Evolutionary conservation across 1,140 invertebrate genomes (phyloP).

Genomic region (Camponotus pennsylvanicus): DNA sequence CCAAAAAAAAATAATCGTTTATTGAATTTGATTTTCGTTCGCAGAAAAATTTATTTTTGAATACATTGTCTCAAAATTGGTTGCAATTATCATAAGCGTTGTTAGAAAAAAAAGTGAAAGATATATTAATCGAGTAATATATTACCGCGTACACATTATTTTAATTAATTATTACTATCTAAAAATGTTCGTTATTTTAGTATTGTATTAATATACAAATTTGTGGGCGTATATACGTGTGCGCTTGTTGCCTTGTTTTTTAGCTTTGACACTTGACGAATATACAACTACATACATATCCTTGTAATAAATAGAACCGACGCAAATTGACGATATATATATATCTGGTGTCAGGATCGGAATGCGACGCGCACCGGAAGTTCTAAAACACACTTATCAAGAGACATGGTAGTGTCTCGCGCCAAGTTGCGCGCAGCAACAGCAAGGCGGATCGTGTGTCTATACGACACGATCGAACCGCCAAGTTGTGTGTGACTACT

Average conservation of each 20-base stretch:
- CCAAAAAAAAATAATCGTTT: background rate
- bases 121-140: background rate
- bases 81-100: background rate
- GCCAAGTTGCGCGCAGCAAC: too few species aligned
- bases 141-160: background rate
- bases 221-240: too few species aligned
- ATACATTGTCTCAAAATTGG: too few species aligned
- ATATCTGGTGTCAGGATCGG: slow-evolving; percentile 52
- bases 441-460: too few species aligned
- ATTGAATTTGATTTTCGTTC: background rate
- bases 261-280: background rate
- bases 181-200: background rate
- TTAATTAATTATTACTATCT: too few species aligned
- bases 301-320: slow-evolving; percentile 21
- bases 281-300: too few species aligned
- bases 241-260: slow-evolving; percentile 25
- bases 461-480: too few species aligned
- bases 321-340: background rate
- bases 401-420: too few species aligned
- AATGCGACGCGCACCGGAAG: slow-evolving; percentile 66
- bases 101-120: background rate
- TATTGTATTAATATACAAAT: background rate
- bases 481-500: too few species aligned
- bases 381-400: slow-evolving; percentile 71
- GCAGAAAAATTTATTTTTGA: background rate